A percentile compares a stretch with the other conserved stretches of the same genome.
Evolutionary conservation across 2,888 invertebrate species (phyloP).

Genomic region (Monopis laevigella): DNA sequence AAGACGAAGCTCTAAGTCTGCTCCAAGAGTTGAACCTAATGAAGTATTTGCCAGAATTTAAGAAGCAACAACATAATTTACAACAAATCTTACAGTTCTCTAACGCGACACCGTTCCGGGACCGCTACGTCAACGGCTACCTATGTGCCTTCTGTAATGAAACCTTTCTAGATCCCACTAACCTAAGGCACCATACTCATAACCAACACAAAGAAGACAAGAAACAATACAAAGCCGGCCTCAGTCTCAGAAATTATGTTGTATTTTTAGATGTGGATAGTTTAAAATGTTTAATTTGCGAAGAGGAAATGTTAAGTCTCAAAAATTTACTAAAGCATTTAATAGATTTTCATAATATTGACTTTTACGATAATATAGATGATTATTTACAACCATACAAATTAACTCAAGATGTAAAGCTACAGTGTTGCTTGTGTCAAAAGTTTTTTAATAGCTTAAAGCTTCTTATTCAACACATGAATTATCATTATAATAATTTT

Average conservation of each 20-base stretch:
- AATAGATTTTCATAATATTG: slow-evolving; percentile 40
- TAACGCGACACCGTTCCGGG: slow-evolving; percentile 49
- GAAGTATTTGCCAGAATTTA: slow-evolving; percentile 41
- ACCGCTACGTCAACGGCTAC: slow-evolving; percentile 42
- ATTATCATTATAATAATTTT: slow-evolving; percentile 50
- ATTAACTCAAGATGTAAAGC: slow-evolving; percentile 40
- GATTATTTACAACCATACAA: slow-evolving; percentile 52
- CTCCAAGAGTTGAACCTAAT: background rate
- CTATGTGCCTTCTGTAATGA: slow-evolving; percentile 42
- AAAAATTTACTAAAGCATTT: slow-evolving; percentile 39
- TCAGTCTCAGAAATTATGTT: slow-evolving; percentile 46
- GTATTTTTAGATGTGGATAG: slow-evolving; percentile 51
- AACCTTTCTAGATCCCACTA: slow-evolving; percentile 37
- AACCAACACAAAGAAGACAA: slow-evolving; percentile 20
- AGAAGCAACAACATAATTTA: slow-evolving; percentile 45
- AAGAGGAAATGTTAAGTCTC: slow-evolving; percentile 33
- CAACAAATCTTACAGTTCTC: slow-evolving; percentile 44
- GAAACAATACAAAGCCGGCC: slow-evolving; percentile 46
- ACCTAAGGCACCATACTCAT: slow-evolving; percentile 25
- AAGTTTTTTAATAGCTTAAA: slow-evolving; percentile 54
- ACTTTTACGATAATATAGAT: slow-evolving; percentile 41
- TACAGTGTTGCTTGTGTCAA: slow-evolving; percentile 46
- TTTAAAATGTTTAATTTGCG: slow-evolving; percentile 47
- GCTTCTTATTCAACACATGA: slow-evolving; percentile 55
- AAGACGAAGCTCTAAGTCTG: too few species aligned